A percentile compares a stretch with the other conserved stretches of the same genome.
These are phyloP conservation scores for Eremobia ochroleuca DNA, from an alignment of 2,888 invertebrate genomes.

Conservation along the genomic window DNA sequence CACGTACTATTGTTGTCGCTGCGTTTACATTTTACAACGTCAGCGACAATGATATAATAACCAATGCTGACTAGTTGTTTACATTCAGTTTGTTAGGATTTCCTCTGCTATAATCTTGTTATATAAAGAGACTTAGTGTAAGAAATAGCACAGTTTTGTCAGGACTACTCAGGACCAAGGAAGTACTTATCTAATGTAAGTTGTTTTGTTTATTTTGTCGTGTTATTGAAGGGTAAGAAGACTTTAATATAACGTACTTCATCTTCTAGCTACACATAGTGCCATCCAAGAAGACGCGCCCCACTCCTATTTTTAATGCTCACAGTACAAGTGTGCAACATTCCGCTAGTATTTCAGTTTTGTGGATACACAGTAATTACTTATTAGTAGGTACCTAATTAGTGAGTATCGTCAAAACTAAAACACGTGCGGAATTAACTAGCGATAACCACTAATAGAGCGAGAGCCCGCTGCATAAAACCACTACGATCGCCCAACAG, in stretches of 20 bases:
- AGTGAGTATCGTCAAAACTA: too few species aligned
- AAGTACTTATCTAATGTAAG: conserved; percentile 69
- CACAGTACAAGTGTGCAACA: too few species aligned
- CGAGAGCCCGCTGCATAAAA: too few species aligned
- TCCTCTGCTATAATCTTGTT: conserved; percentile 75
- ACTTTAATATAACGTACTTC: not conserved
- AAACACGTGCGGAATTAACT: too few species aligned
- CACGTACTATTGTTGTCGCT: conserved; percentile 71
- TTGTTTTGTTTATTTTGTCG: conserved; percentile 30
- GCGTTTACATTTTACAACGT: conserved; percentile 67
- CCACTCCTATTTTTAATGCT: too few species aligned
- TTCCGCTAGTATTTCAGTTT: too few species aligned
- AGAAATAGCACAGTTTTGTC: conserved; percentile 73
- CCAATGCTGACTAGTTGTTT: conserved; percentile 59
- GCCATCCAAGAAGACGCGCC: too few species aligned
- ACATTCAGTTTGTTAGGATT: conserved; percentile 69
- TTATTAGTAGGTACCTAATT: too few species aligned
- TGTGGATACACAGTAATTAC: too few species aligned
- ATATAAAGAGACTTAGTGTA: conserved; percentile 79
- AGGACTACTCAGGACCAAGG: conserved; percentile 64
- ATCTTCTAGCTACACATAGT: not conserved
- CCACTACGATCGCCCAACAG: too few species aligned
- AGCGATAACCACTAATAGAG: too few species aligned
- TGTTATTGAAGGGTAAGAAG: not conserved
- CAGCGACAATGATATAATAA: conserved; percentile 72